A percentile compares a stretch with the other conserved stretches of the same genome.
These are phyloP conservation scores for Phalera bucephala DNA, from an alignment of 2,888 invertebrate species.

Conservation along the genomic window DNA sequence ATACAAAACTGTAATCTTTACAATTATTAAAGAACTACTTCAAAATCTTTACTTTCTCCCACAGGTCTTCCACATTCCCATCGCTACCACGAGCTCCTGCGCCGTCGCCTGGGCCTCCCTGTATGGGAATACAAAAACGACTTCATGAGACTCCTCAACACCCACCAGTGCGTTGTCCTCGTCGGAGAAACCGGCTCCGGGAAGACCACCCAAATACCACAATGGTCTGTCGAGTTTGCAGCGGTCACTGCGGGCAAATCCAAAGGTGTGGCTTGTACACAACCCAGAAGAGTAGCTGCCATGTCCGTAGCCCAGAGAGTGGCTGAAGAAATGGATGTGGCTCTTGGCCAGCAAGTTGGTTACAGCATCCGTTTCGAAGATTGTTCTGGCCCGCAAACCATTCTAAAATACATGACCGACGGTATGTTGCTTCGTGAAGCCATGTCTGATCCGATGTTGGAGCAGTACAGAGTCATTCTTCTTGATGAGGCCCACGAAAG, in stretches of 20 bases:
- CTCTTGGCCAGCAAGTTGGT: conserved; percentile 85
- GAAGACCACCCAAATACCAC: conserved; percentile 99
- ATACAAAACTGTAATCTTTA: too few species aligned
- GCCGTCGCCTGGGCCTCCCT: conserved; percentile 95
- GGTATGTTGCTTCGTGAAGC: conserved; percentile 99
- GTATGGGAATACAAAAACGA: conserved; percentile 99
- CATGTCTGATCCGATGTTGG: conserved; percentile 99
- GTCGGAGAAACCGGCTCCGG: conserved; percentile 99
- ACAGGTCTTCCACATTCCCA: conserved; percentile 91
- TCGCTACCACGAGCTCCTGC: conserved; percentile 93
- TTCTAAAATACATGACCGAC: conserved; percentile 99
- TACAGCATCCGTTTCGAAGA: conserved; percentile 98
- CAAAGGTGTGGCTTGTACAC: conserved; percentile 94
- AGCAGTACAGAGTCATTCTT: conserved; percentile 96
- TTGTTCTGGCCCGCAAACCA: conserved; percentile 96
- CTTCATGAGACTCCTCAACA: conserved; percentile 96
- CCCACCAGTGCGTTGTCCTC: conserved; percentile 96
- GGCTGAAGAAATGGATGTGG: conserved; percentile 99
- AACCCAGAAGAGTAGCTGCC: conserved; percentile 98
- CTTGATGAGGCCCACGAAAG: conserved; percentile 99
- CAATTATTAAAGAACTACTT: too few species aligned
- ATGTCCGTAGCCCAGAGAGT: conserved; percentile 99
- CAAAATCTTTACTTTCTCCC: background rate
- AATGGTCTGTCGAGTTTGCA: conserved; percentile 76
- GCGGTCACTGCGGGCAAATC: conserved; percentile 61